Conservation (phyloP, 2,113 vertebrate genomes). For the Ctenodactylus gundi region DNA sequence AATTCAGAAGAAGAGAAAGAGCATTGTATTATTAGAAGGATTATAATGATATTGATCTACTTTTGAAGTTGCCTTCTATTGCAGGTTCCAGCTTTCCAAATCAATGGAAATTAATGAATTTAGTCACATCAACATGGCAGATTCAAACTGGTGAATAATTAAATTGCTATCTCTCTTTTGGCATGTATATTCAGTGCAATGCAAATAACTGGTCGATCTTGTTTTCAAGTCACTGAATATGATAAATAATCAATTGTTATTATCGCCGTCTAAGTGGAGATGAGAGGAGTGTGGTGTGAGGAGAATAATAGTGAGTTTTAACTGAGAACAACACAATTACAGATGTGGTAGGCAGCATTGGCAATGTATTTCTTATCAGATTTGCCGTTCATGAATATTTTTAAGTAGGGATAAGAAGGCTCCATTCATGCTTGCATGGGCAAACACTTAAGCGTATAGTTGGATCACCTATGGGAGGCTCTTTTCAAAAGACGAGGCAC, state of each 20-base stretch:
- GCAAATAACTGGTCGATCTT: neutral
- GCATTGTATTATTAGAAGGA: neutral
- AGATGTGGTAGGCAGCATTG: no score
- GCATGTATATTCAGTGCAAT: neutral
- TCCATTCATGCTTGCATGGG: neutral
- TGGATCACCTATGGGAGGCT: neutral
- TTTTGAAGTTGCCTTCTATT: neutral
- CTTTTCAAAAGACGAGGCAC: neutral
- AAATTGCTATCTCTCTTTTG: neutral
- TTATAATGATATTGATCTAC: neutral
- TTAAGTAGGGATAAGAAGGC: neutral
- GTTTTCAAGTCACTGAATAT: neutral
- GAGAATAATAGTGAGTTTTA: neutral
- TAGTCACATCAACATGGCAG: neutral
- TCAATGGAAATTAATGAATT: conserved; percentile 41
- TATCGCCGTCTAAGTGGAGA: neutral
- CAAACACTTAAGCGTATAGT: neutral
- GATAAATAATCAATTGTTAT: neutral
- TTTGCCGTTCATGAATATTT: no score
- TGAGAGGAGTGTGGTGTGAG: neutral
- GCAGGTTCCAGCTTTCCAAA: neutral
- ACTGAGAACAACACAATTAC: neutral
- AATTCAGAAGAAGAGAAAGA: neutral
- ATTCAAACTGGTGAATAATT: conserved; percentile 18
- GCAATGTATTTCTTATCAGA: no score